phyloP scores from a whole-genome alignment of 2,888 invertebrate species.

The Helicoverpa assulta region DNA sequence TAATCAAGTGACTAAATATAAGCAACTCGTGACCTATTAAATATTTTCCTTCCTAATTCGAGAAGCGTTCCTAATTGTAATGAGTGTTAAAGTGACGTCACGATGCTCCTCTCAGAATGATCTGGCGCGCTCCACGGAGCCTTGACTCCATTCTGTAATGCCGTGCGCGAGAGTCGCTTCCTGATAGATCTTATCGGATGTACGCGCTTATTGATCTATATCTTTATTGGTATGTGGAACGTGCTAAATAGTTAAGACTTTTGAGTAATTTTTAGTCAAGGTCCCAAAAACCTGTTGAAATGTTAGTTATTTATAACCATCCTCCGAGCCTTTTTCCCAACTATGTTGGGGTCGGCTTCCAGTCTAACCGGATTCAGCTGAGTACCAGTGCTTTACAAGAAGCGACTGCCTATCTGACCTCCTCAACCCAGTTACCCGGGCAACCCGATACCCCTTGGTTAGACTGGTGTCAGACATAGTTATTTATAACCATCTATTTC shows the following conservation, averaged over 20 bases:
- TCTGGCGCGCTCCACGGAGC: slow-evolving; percentile 57
- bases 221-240: slow-evolving; percentile 43
- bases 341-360: no score
- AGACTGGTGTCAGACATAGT: no score
- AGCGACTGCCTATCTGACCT: no score
- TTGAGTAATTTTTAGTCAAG: slow-evolving; percentile 23
- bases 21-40: background rate
- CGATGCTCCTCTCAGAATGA: slow-evolving; percentile 47
- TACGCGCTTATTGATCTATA: slow-evolving; percentile 52
- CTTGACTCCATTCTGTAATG: slow-evolving; percentile 63
- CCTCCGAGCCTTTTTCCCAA: no score
- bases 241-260: slow-evolving; percentile 30
- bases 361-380: no score
- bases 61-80: slow-evolving; percentile 21
- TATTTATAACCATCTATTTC: slow-evolving; percentile 20
- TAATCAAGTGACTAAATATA: no score
- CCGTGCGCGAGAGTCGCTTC: slow-evolving; percentile 59
- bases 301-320: slow-evolving; percentile 6
- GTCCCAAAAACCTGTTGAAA: slow-evolving; percentile 15
- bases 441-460: no score
- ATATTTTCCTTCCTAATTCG: slow-evolving; percentile 13
- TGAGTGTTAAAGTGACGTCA: slow-evolving; percentile 8
- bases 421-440: no score
- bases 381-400: no score
- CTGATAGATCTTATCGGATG: slow-evolving; percentile 60